These are phyloP conservation scores for Trachymyrmex cornetzi DNA, from an alignment of 1,140 invertebrate genomes.

Conservation along the genomic window DNA sequence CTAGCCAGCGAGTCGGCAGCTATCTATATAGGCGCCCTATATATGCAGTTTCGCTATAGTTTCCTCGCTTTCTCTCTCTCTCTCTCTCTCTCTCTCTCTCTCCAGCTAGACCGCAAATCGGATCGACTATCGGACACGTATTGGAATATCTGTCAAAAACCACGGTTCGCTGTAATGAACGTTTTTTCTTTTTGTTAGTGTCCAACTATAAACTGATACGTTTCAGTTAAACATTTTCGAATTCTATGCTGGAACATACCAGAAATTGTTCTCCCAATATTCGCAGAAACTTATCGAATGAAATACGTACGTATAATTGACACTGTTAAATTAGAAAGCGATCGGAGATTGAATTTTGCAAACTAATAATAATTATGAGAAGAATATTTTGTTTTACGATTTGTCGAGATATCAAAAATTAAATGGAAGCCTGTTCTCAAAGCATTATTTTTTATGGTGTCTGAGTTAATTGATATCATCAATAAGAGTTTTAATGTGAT, in stretches of 20 bases:
- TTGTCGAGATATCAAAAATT: neutral
- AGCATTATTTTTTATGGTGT: neutral
- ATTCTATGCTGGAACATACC: neutral
- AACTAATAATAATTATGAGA: neutral
- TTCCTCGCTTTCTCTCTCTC: neutral
- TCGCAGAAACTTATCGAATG: neutral
- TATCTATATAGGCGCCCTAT: slow-evolving; percentile 12
- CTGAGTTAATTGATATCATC: neutral
- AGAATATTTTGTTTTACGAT: neutral
- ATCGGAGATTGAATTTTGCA: neutral
- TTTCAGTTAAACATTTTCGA: slow-evolving; percentile 26
- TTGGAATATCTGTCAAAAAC: slow-evolving; percentile 63
- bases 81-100: neutral
- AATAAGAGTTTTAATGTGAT: neutral
- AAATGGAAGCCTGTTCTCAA: neutral
- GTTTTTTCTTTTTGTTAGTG: slow-evolving; percentile 41
- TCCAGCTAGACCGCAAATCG: slow-evolving; percentile 46
- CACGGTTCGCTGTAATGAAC: slow-evolving; percentile 40
- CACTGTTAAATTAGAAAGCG: neutral
- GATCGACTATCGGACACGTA: slow-evolving; percentile 51
- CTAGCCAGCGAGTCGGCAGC: neutral
- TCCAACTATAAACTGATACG: slow-evolving; percentile 34
- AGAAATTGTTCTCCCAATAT: neutral
- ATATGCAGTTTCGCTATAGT: slow-evolving; percentile 14
- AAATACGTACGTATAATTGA: slow-evolving; percentile 5